Conservation (phyloP, 2,797 vertebrate species). For the Lagodon rhomboides region DNA sequence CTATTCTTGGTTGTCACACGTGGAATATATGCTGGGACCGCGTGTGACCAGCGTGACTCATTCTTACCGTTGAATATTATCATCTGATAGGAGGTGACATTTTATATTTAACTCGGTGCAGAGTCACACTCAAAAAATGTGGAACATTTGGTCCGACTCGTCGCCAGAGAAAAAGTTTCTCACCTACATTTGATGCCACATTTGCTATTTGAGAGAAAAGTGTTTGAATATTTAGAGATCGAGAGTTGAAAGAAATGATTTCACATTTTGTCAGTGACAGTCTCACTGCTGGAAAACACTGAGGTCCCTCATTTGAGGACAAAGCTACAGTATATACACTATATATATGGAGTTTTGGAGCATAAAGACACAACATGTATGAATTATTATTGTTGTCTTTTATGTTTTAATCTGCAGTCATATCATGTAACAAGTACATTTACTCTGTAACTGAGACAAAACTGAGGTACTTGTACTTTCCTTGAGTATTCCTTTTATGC, state of each 20-base stretch:
- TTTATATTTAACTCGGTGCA: slow-evolving; percentile 11
- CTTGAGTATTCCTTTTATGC: background rate
- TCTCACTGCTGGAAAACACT: background rate
- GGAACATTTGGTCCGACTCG: slow-evolving; percentile 24
- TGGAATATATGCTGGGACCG: background rate
- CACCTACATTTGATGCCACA: slow-evolving; percentile 28
- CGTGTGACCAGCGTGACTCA: slow-evolving; percentile 1
- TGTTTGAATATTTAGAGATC: background rate
- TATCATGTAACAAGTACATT: background rate
- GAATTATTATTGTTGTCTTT: background rate
- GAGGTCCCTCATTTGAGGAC: background rate
- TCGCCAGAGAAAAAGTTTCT: slow-evolving; percentile 23
- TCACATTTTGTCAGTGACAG: background rate
- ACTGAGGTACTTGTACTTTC: background rate
- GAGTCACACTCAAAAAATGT: background rate
- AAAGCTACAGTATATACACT: no score
- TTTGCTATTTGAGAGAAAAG: slow-evolving; percentile 17
- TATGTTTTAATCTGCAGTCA: background rate
- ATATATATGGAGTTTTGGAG: background rate
- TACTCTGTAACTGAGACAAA: background rate
- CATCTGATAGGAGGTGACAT: slow-evolving; percentile 10
- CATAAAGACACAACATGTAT: background rate
- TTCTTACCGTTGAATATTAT: background rate
- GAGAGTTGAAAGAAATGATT: background rate
- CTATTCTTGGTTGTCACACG: background rate